Evolutionary conservation across 2,113 vertebrate genomes (phyloP).

Genomic region (Cyanocitta stelleri): DNA sequence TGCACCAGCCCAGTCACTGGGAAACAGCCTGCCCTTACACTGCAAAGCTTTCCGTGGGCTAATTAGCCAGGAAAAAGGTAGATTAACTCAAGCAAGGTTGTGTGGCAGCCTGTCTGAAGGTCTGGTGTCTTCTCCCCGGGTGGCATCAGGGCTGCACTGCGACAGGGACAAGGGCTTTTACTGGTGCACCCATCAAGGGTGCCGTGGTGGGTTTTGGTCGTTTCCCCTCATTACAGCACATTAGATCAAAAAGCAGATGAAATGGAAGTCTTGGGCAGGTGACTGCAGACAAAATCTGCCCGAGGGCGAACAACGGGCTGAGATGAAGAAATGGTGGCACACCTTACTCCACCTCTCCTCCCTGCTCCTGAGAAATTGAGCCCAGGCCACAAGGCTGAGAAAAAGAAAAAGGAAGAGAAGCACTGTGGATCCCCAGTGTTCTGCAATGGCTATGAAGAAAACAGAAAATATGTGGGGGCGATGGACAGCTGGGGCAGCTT

Average conservation of each 20-base stretch:
- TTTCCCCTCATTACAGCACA: not conserved
- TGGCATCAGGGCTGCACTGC: not conserved
- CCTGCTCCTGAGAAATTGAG: not conserved
- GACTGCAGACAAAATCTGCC: not conserved
- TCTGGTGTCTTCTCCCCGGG: not conserved
- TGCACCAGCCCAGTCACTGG: not conserved
- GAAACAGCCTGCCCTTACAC: not conserved
- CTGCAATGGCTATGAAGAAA: not conserved
- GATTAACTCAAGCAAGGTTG: not conserved
- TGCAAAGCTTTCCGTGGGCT: not conserved
- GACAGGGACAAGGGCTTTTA: not conserved
- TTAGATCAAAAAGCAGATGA: constrained; percentile 2
- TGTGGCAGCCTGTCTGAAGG: not conserved
- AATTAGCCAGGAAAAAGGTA: not conserved
- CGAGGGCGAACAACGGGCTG: fast-evolving
- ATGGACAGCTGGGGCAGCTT: not conserved
- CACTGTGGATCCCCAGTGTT: not conserved
- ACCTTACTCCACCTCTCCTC: not conserved
- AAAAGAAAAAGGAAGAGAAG: not conserved
- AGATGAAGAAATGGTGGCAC: not conserved
- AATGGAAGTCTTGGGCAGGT: not conserved
- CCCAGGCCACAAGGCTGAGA: not conserved
- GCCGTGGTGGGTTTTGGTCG: fast-evolving
- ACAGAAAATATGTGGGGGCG: not conserved
- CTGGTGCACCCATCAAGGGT: fast-evolving